Conservation (phyloP, 2,797 vertebrate genomes). For the Varecia variegata region DNA sequence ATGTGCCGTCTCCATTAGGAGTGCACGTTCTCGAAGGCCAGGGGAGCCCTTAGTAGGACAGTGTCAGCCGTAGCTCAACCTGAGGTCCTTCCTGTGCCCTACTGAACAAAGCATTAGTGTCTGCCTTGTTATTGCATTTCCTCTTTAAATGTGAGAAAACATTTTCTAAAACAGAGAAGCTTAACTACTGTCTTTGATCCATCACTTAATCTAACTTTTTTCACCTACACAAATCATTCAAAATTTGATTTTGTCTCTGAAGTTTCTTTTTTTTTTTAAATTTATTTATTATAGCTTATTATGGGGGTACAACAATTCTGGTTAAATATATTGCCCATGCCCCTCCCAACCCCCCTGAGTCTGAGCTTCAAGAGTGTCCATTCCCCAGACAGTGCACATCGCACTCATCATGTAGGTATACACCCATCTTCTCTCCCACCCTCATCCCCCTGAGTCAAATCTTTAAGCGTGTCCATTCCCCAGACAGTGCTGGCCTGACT, state of each 20-base stretch:
- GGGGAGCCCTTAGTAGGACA: neutral
- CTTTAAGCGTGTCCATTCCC: too few relatives aligned
- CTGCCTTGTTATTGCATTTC: neutral
- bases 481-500: too few relatives aligned
- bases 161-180: slow-evolving; percentile 36
- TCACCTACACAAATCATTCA: slow-evolving; percentile 53
- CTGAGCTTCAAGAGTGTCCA: too few relatives aligned
- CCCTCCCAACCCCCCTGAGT: too few relatives aligned
- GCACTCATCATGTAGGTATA: too few relatives aligned
- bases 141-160: neutral
- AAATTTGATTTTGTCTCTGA: slow-evolving; percentile 56
- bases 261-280: too few relatives aligned
- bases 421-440: too few relatives aligned
- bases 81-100: neutral
- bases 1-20: neutral
- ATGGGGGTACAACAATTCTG: too few relatives aligned
- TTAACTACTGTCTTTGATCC: slow-evolving; percentile 59
- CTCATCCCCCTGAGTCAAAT: too few relatives aligned
- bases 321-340: too few relatives aligned
- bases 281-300: too few relatives aligned
- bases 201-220: neutral
- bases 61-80: neutral
- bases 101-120: slow-evolving; percentile 5
- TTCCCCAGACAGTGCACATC: too few relatives aligned
- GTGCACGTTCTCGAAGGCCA: neutral